These are phyloP conservation scores for Amblyjoppa fuscipennis DNA, from an alignment of 2,888 invertebrate species.

Conservation along the genomic window DNA sequence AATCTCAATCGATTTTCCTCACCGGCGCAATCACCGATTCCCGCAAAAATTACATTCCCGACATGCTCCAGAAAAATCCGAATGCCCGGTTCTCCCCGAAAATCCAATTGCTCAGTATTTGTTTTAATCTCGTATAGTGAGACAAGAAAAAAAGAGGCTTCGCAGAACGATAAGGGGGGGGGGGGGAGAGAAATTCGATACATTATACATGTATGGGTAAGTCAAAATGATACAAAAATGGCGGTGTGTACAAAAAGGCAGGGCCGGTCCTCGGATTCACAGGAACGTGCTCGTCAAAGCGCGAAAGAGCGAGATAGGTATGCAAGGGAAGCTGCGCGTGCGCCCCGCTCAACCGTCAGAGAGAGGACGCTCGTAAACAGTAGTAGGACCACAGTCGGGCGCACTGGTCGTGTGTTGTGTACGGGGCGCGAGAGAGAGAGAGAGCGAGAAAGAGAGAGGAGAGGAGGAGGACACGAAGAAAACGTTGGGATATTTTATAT, in stretches of 20 bases:
- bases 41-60: too few species aligned
- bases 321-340: constrained; percentile 58
- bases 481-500: neutral
- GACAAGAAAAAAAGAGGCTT: too few species aligned
- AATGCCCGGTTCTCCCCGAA: too few species aligned
- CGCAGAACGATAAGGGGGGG: neutral
- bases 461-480: constrained; percentile 19
- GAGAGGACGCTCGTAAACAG: constrained; percentile 69
- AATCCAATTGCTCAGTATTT: too few species aligned
- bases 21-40: too few species aligned
- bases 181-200: neutral
- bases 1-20: neutral
- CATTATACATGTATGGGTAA: neutral
- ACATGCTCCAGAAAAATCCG: too few species aligned
- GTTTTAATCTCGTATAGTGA: too few species aligned
- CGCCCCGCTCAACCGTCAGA: constrained; percentile 61
- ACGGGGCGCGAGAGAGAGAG: neutral
- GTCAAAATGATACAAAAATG: neutral
- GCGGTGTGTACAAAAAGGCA: neutral
- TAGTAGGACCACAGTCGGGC: constrained; percentile 9
- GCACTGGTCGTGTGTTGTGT: constrained; percentile 42
- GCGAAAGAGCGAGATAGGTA: constrained; percentile 25
- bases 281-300: neutral
- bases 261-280: neutral
- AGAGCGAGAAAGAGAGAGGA: constrained; percentile 21